Base-by-base conservation (phyloP, 2,797 vertebrate species). In the Acipenser transmontanus region DNA sequence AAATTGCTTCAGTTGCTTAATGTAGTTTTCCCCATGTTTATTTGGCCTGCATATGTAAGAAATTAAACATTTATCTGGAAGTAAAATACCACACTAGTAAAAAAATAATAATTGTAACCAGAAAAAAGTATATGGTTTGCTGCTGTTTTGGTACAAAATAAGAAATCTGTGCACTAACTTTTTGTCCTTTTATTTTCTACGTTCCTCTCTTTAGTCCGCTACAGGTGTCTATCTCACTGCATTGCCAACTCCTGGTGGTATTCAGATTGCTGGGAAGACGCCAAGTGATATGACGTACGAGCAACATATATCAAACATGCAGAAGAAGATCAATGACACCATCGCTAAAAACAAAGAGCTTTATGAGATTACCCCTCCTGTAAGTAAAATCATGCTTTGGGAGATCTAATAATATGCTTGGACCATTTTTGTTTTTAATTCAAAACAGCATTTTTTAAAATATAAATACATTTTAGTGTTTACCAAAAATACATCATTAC, bases 241-340 rank as follows among this genome's bases (percentile, higher is more conserved):
- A 12, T 81, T 99, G 61, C 97, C 97, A 0, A 82, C 86, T 3
- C 95, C 97, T 54, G 97, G 97, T 47, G 94, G 93, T 1, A 97
- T 99, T 78, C 96, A 98, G 84, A 94, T 99, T 14, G 92, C 93
- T 2, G 96, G 96, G 65, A 99, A 99, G 84, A 95, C 95, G 47
- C 91, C 95, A 1, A 93, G 87, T 61, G 97, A 99, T 74, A 84
- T 93, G 68, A 92, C 88, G 47, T 96, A 93, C 0, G 97, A 99
- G 68, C 96, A 98, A 73, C 95, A 99, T 70, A 84, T 99, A 62
- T 90, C 91, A 49, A 92, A 93, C 65, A 95, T 99, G 81, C 97
- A 99, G 82, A 98, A 95, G 83, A 95, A 94, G 85, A 98, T 99
- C 76, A 98, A 97, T n/a, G 97, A 99, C 73, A 93, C 93, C 0